phyloP scores from a whole-genome alignment of 2,113 vertebrate species.

The Orientallactaga bullata region DNA sequence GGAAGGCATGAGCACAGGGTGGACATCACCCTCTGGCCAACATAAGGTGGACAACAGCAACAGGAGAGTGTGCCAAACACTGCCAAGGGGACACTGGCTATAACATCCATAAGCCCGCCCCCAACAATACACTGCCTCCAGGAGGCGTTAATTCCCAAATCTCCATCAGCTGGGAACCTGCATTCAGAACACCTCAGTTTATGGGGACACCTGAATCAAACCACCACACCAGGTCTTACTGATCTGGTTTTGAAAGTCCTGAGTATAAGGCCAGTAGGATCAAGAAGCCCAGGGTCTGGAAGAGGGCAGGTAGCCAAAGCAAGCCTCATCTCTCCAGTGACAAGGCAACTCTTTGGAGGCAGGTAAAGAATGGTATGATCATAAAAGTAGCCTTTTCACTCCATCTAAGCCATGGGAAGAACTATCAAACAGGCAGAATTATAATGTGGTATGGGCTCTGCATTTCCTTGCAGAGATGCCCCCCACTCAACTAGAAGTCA shows the following conservation, averaged over 20 bases:
- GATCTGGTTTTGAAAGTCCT: background rate
- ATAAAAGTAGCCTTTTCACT: background rate
- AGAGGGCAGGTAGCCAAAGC: background rate
- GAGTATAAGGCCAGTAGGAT: background rate
- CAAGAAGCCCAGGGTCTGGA: background rate
- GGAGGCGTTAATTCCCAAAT: too few species aligned
- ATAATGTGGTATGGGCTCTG: background rate
- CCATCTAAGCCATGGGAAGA: background rate
- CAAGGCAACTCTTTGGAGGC: background rate
- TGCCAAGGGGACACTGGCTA: too few species aligned
- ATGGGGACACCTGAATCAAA: too few species aligned
- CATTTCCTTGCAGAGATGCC: background rate
- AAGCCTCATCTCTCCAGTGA: background rate
- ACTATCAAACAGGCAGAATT: background rate
- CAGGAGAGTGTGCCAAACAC: too few species aligned
- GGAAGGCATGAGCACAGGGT: too few species aligned
- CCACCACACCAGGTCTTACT: too few species aligned
- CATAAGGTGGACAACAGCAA: too few species aligned
- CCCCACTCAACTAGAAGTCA: constrained; percentile 38
- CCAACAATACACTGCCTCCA: too few species aligned
- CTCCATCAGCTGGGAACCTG: too few species aligned
- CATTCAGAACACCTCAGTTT: too few species aligned
- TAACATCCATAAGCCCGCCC: too few species aligned
- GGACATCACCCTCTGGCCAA: too few species aligned
- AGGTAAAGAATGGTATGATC: background rate